Conservation (phyloP, 2,797 vertebrate genomes). For the Morus bassanus region DNA sequence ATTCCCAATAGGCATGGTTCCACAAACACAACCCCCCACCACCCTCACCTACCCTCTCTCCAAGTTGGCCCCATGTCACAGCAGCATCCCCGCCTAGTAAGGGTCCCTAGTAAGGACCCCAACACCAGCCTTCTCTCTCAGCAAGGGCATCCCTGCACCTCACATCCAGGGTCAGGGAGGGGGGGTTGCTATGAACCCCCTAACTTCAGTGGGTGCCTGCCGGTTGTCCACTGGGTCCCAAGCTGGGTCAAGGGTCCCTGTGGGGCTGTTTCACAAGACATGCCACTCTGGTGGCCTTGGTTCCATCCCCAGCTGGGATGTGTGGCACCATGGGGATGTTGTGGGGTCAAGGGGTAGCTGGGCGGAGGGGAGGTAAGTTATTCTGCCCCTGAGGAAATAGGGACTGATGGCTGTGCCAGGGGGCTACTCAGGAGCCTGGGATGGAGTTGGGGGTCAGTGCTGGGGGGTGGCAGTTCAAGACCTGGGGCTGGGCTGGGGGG, state of each 20-base stretch:
- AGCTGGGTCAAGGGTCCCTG: rapidly evolving
- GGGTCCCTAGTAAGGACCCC: background rate
- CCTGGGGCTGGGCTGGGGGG: background rate
- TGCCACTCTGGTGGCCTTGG: background rate
- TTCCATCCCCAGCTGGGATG: background rate
- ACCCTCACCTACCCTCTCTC: background rate
- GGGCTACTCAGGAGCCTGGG: background rate
- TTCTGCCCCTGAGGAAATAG: background rate
- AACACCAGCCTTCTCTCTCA: background rate
- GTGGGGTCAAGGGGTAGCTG: background rate
- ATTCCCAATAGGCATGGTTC: rapidly evolving
- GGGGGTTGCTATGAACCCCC: background rate
- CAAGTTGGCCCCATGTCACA: background rate
- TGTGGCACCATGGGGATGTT: rapidly evolving
- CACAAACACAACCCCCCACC: background rate
- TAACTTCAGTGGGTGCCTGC: background rate
- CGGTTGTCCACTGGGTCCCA: background rate
- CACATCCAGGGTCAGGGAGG: too few relatives aligned
- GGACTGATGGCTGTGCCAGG: background rate
- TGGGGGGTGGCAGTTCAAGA: background rate
- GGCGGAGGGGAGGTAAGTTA: rapidly evolving
- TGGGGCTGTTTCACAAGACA: background rate
- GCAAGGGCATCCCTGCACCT: background rate
- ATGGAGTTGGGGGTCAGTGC: background rate
- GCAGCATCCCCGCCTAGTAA: background rate